Evolutionary conservation across 2,888 invertebrate genomes (phyloP), one percentile per base, ranked within the genome.

Genomic region (Caradrina clavipalpis): DNA sequence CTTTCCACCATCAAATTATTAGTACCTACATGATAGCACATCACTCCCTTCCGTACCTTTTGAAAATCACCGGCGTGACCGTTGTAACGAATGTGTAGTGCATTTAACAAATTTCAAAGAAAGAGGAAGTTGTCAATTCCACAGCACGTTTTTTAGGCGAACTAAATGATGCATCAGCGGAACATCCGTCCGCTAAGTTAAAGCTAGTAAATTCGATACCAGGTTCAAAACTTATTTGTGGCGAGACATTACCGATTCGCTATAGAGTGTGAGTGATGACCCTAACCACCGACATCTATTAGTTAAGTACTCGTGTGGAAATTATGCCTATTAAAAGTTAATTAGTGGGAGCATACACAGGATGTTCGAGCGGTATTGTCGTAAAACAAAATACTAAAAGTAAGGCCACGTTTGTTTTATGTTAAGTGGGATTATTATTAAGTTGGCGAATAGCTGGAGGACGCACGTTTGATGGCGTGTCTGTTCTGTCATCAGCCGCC

Each of bases 281-380:
- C 77, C 72, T 81, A 74, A 60, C 68, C 69, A 65, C 69, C 66
- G 53, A 60, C 70, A 62, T 70, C 77, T 81, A 79, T 79, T 79
- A 77, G 69, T 75, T 58, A 77, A 77, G 72, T 71, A 82, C 82
- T 83, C 66, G 75, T 75, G 70, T 81, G 65, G 75, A 82, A 86
- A 84, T 85, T 78, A 81, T 80, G 77, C 78, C 85, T 81, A 86
- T 87, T 87, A 87, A 85, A 87, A 78, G 75, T 85, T 85, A 87
- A 87, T 86, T 87, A 85, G 85, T 81, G 77, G 73, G 70, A 72
- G 78, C 74, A 71, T 61, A 77, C 78, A 76, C 84, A 86, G 87
- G 88, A 88, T 86, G 87, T 73, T 81, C 81, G 56, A 76, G 64
- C 76, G 54, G 78, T 64, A 81, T 78, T 81, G 79, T 83, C 82